Evolutionary conservation across 2,888 invertebrate genomes (phyloP).

Genomic region (Volucella inanis): DNA sequence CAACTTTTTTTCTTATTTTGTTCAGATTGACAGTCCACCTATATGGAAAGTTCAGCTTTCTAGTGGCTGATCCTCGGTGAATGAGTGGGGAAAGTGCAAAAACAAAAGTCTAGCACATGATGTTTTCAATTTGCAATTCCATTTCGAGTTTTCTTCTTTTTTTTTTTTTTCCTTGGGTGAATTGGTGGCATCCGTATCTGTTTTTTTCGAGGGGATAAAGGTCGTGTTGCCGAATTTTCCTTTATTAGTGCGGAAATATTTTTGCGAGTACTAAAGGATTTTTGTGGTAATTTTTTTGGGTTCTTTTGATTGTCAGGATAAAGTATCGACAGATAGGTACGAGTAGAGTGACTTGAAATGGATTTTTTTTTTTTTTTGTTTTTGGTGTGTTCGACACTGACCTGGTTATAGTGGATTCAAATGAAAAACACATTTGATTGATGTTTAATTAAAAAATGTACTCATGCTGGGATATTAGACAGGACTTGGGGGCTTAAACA

Average conservation of each 20-base stretch:
- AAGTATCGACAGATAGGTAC: slow-evolving; percentile 43
- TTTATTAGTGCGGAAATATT: slow-evolving; percentile 66
- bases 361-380: slow-evolving; percentile 45
- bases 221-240: slow-evolving; percentile 39
- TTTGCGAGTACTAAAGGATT: slow-evolving; percentile 28
- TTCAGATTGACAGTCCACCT: slow-evolving; percentile 27
- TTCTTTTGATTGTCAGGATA: slow-evolving; percentile 36
- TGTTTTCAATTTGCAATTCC: slow-evolving; percentile 65
- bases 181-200: neutral
- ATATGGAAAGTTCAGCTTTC: slow-evolving; percentile 3
- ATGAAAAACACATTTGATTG: slow-evolving; percentile 70
- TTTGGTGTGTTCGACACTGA: slow-evolving; percentile 28
- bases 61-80: neutral
- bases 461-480: slow-evolving; percentile 54
- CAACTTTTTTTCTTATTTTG: slow-evolving; percentile 26
- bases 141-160: slow-evolving; percentile 30
- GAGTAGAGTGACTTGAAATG: slow-evolving; percentile 50
- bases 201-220: slow-evolving; percentile 8
- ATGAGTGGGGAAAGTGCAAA: neutral
- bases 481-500: slow-evolving; percentile 28
- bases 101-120: slow-evolving; percentile 52
- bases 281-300: slow-evolving; percentile 28
- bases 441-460: slow-evolving; percentile 75
- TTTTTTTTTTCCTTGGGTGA: neutral
- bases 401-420: slow-evolving; percentile 52